Percentiles rank a stretch among this genome's conserved stretches.
Evolutionary conservation across 2,113 vertebrate species (phyloP).

Genomic region (Pyxicephalus adspersus): DNA sequence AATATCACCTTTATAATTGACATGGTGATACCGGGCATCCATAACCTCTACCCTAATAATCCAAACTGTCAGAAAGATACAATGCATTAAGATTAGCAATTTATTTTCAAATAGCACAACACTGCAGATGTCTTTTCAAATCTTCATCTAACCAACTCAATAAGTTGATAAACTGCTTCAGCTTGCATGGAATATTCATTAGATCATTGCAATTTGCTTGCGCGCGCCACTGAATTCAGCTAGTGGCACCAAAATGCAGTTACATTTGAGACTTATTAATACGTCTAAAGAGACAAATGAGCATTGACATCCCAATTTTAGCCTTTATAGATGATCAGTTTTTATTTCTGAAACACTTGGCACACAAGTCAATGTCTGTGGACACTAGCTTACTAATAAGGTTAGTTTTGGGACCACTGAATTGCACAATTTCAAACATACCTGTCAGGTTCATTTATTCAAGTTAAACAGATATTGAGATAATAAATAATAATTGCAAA

Average conservation of each 20-base stretch:
- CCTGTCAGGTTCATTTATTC: neutral
- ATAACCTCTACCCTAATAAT: slow-evolving; percentile 28
- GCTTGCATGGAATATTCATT: slow-evolving; percentile 35
- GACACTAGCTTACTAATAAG: slow-evolving; percentile 19
- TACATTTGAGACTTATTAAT: slow-evolving; percentile 55
- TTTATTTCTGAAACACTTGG: slow-evolving; percentile 46
- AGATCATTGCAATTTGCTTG: slow-evolving; percentile 55
- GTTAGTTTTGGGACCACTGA: neutral
- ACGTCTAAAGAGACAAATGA: slow-evolving; percentile 50
- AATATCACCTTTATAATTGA: slow-evolving; percentile 49
- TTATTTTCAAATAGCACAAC: slow-evolving; percentile 34
- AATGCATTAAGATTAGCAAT: slow-evolving; percentile 39
- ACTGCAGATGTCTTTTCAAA: slow-evolving; percentile 51
- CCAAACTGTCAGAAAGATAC: slow-evolving; percentile 25
- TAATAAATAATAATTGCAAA: neutral
- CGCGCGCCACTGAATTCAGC: slow-evolving; percentile 43
- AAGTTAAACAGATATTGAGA: neutral
- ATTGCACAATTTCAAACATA: neutral
- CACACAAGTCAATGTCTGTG: slow-evolving; percentile 22
- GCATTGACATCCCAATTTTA: slow-evolving; percentile 48
- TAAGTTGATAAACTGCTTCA: slow-evolving; percentile 55
- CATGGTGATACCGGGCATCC: slow-evolving; percentile 32
- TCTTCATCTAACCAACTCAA: slow-evolving; percentile 49
- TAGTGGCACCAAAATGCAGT: slow-evolving; percentile 48
- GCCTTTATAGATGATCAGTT: slow-evolving; percentile 51